Base-by-base conservation (phyloP, 2,113 vertebrate genomes). In the Naja naja region DNA sequence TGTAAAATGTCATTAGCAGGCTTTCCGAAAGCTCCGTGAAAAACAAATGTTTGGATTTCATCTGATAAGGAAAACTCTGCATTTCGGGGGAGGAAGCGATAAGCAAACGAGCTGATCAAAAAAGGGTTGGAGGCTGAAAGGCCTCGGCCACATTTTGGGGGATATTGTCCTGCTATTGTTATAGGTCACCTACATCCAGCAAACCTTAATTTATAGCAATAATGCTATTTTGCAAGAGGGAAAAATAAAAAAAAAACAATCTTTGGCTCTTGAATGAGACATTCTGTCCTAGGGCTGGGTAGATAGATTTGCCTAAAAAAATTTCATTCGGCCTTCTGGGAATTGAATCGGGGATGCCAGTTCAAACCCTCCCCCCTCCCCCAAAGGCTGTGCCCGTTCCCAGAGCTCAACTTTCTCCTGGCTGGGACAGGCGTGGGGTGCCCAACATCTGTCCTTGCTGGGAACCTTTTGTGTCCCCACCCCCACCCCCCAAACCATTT, bases 81-180 rank as follows among this genome's bases (percentile, higher is more conserved):
- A 85, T 92, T 92, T 89, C 52, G 85, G 92, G 92, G 54, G 74
- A 85, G 88, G 69, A 93, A 93, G 74, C 56, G 88, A 93, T 90
- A 93, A 93, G 27, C 4, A 45, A 90, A 30, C 1, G 74, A 89
- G 74, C 88, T 9, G 92, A 27, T 85, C 74, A 10, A 55, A 89
- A 89, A 74, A 55, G 47, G 53, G 39, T 34, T 18, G n/a, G 69
- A 12, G 87, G 87, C 74, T 18, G 54, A 64, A 45, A 14, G 39
- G 30, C 23, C 47, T 34, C 69, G 12, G 58, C 34, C 39, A 9
- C 39, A n/a, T 90, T 86, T 89, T 39, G 25, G 54, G 22, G 14
- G 39, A 60, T 81, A 34, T 43, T 89, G 43, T 85, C 53, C 69
- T 74, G 10, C 6, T 88, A 85, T 56, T 52, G 88, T 85, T 58